These are phyloP conservation scores for Drosophila sp. DNA, from an alignment of 1,140 invertebrate genomes.

Conservation along the genomic window DNA sequence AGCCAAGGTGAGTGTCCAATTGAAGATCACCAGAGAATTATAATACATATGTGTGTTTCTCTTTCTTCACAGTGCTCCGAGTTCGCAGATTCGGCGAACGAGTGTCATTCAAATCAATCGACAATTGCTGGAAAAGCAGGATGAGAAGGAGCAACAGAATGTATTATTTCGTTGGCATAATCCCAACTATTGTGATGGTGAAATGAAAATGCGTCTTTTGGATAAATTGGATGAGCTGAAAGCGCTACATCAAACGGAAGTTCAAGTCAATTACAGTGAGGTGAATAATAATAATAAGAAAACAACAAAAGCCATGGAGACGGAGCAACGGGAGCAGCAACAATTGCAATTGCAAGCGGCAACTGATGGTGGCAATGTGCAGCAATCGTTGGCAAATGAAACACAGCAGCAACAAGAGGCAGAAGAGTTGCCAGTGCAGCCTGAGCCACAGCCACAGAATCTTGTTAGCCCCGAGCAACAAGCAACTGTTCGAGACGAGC, in stretches of 20 bases:
- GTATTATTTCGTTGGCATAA: slow-evolving; percentile 52
- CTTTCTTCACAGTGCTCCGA: background rate
- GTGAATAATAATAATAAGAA: background rate
- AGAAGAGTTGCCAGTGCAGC: background rate
- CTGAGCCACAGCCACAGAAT: background rate
- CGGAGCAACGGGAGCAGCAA: background rate
- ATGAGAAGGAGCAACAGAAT: slow-evolving; percentile 14
- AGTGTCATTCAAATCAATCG: slow-evolving; percentile 24
- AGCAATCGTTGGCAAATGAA: background rate
- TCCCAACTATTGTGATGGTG: slow-evolving; percentile 13
- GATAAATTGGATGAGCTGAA: slow-evolving; percentile 8
- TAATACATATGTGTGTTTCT: background rate
- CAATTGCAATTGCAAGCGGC: background rate
- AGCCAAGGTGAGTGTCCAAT: background rate
- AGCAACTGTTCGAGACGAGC: background rate
- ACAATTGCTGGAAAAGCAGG: background rate
- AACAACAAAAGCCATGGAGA: background rate
- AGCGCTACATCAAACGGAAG: background rate
- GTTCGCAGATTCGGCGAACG: slow-evolving; percentile 13
- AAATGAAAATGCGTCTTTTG: slow-evolving; percentile 26
- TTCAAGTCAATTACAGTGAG: slow-evolving; percentile 15
- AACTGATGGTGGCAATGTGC: background rate
- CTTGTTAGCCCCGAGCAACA: background rate
- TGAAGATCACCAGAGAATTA: background rate
- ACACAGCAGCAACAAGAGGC: background rate